phyloP scores from a whole-genome alignment of 2,797 vertebrate species.

The Takifugu rubripes region DNA sequence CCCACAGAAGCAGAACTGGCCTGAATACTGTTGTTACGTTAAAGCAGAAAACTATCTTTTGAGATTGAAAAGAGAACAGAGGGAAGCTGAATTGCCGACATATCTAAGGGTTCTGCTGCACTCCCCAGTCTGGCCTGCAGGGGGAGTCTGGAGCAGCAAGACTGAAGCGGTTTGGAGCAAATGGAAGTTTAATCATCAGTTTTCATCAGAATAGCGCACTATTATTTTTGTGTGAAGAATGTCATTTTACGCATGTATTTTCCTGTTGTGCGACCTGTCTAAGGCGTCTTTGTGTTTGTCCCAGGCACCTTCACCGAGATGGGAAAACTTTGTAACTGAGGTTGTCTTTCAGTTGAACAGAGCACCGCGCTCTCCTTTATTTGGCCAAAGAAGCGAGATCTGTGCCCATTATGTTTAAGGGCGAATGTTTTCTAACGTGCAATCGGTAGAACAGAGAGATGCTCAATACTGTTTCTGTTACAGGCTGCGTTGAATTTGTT shows the following conservation, averaged over 20 bases:
- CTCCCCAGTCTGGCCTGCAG: conserved; percentile 4
- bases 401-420: background rate
- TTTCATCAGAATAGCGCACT: conserved; percentile 25
- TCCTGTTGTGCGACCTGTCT: conserved; percentile 17
- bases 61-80: conserved; percentile 20
- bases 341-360: background rate
- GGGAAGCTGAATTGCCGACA: conserved; percentile 36
- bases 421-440: conserved; percentile 38
- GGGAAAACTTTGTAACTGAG: background rate
- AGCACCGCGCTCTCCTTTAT: conserved; percentile 2
- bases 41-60: conserved; percentile 37
- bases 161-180: conserved; percentile 18
- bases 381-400: conserved; percentile 41
- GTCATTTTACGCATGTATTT: conserved; percentile 43
- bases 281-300: conserved; percentile 24
- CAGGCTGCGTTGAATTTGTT: conserved; percentile 23
- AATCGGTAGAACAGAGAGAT: conserved; percentile 37
- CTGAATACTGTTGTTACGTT: conserved; percentile 18
- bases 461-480: background rate
- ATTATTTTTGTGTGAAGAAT: conserved; percentile 52
- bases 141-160: background rate
- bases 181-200: conserved; percentile 15
- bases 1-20: conserved; percentile 2
- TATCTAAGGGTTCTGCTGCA: conserved; percentile 37
- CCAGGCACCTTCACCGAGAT: conserved; percentile 26